Base-by-base conservation (phyloP, 2,888 invertebrate genomes). In the Gibbula magus region DNA sequence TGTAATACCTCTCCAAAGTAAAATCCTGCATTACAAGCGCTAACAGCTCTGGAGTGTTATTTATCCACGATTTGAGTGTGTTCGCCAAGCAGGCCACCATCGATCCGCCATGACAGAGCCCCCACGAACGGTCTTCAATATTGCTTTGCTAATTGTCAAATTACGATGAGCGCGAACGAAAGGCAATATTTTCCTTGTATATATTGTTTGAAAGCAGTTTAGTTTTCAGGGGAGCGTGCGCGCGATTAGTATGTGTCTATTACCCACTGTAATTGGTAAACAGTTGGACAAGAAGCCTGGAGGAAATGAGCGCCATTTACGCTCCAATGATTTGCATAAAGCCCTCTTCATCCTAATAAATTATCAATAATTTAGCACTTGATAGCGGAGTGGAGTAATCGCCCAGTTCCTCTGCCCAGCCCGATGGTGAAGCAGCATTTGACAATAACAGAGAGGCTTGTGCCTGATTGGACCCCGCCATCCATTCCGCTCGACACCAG, bases 301-400 rank as follows among this genome's bases (percentile, higher is more conserved):
- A 83, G 86, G 86, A 85, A 85, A 86, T 85, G 86, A 83, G 82
- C 75, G 79, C 81, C 83, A 82, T 83, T 86, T 85, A 83, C 85
- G 83, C 80, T 81, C 82, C 79, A 77, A 83, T 82, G 81, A 84
- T 85, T 85, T 86, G 86, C 86, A 86, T 86, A 86, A 86, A 84
- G 81, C 79, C 82, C 84, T 83, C 84, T 75, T 52, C 32, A 75
- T 54, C 53, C 53, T 75, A 75, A 75, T 75, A 75, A 54, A 75
- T 75, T 52, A 75, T 75, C 75, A 75, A 75, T 75, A 75, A 52
- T 54, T 52, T 54, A 54, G 75, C 75, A 75, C 75, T 75, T 39
- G 53, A 75, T 75, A 52, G 53, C 20, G 54, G 75, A 75, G 52
- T 25, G 39, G 32, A 16, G 32, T 54, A 32, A 54, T 54, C 54